A percentile compares a stretch with the other conserved stretches of the same genome.
These are phyloP conservation scores for Daboia siamensis DNA, from an alignment of 2,113 vertebrate species.

Conservation along the genomic window DNA sequence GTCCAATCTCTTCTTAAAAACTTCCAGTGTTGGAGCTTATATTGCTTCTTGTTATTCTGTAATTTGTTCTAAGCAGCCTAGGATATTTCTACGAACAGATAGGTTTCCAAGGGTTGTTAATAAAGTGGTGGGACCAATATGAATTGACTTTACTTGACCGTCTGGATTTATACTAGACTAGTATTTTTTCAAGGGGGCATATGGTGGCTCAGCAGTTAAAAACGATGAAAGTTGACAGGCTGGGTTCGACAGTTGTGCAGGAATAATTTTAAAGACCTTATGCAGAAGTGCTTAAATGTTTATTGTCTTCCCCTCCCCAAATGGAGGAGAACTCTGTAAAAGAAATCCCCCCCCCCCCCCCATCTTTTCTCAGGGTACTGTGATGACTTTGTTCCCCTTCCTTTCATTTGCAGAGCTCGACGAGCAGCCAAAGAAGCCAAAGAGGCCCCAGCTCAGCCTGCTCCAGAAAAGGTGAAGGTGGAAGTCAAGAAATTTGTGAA, in stretches of 20 bases:
- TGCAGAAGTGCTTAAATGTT: background rate
- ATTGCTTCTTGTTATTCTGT: background rate
- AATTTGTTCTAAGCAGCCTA: background rate
- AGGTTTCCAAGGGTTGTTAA: background rate
- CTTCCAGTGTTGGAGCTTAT: background rate
- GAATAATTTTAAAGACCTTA: background rate
- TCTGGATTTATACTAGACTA: background rate
- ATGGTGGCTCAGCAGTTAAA: background rate
- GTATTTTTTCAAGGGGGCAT: background rate
- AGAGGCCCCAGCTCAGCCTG: constrained; percentile 94
- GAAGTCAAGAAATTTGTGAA: constrained; percentile 99
- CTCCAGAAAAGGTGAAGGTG: constrained; percentile 96
- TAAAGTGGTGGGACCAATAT: background rate
- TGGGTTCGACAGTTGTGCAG: background rate
- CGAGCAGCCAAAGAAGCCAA: constrained; percentile 95
- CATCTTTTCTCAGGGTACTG: too few relatives aligned
- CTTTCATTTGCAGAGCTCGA: constrained; percentile 72
- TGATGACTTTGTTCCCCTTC: rapidly evolving
- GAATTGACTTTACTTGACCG: background rate
- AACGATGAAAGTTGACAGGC: background rate
- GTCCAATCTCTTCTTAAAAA: too few relatives aligned
- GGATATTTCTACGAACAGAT: background rate
- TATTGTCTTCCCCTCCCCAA: background rate
- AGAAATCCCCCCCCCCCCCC: too few relatives aligned
- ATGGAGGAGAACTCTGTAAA: background rate